phyloP scores from a whole-genome alignment of 2,797 vertebrate genomes.

The Protonibea diacanthus region DNA sequence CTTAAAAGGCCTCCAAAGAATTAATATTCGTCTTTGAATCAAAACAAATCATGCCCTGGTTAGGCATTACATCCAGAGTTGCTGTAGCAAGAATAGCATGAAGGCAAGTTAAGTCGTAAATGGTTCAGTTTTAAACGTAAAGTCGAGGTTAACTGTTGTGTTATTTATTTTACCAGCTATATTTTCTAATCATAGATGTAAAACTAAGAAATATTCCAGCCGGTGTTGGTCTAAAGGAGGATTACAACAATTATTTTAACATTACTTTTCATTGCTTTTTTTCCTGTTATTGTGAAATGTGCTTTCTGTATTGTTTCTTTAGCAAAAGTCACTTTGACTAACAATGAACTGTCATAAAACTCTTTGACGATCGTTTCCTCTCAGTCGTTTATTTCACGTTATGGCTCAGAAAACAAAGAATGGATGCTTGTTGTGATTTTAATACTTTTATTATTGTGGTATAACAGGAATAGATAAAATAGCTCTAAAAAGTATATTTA shows the following conservation, averaged over 20 bases:
- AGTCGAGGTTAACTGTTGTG: constrained; percentile 11
- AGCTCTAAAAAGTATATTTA: constrained; percentile 68
- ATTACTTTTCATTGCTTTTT: constrained; percentile 9
- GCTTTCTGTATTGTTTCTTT: constrained; percentile 50
- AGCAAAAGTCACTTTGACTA: constrained; percentile 44
- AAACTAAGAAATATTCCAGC: constrained; percentile 17
- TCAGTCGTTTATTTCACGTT: constrained; percentile 23
- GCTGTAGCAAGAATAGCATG: constrained; percentile 10
- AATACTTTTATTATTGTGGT: constrained; percentile 76
- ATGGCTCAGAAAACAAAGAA: constrained; percentile 2
- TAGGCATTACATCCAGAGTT: constrained; percentile 1
- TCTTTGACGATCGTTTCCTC: constrained; percentile 35
- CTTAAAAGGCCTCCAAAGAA: constrained; percentile 50
- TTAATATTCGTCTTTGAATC: constrained; percentile 30
- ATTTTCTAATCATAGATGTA: constrained; percentile 7
- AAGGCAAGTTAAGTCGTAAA: constrained; percentile 19
- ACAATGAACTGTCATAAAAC: constrained; percentile 59
- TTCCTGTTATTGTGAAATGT: constrained; percentile 52
- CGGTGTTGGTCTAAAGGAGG: constrained; percentile 19
- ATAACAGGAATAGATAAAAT: constrained; percentile 74
- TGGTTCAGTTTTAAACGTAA: constrained; percentile 29
- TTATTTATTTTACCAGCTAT: constrained; percentile 46
- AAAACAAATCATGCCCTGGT: constrained; percentile 9
- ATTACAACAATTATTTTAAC: background rate
- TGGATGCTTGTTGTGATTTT: constrained; percentile 21